phyloP scores from a whole-genome alignment of 2,113 vertebrate genomes.

The Tychaedon coryphoeus region DNA sequence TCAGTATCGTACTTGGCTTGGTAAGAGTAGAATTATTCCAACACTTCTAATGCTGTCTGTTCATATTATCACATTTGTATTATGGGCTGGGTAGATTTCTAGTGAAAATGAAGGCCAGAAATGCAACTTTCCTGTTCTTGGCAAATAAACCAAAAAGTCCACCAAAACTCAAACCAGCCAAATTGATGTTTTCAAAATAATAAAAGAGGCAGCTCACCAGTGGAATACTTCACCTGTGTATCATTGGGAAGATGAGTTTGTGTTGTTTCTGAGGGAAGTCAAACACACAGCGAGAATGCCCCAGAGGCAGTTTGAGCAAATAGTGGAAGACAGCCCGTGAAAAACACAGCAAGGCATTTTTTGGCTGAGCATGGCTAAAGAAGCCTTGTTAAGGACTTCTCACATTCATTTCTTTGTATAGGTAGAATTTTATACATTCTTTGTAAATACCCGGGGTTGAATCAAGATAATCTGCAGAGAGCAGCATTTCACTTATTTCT shows the following conservation, averaged over 20 bases:
- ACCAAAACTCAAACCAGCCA: not conserved
- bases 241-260: not conserved
- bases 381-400: not conserved
- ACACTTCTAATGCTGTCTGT: not conserved
- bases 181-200: not conserved
- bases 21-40: not conserved
- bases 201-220: fast-evolving
- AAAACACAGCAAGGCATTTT: not conserved
- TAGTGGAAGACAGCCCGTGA: fast-evolving
- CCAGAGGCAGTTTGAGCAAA: not conserved
- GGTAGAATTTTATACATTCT: not conserved
- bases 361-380: not conserved
- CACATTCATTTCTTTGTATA: not conserved
- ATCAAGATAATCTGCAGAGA: not conserved
- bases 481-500: not conserved
- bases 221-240: not conserved
- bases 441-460: not conserved
- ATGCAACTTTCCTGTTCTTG: not conserved
- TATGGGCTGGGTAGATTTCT: not conserved
- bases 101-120: not conserved
- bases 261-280: not conserved
- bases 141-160: not conserved
- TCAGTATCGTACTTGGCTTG: not conserved
- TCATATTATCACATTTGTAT: not conserved
- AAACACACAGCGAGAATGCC: not conserved